These are phyloP conservation scores for Drosophila cyrtoloma DNA, from an alignment of 2,888 invertebrate genomes.

Conservation along the genomic window DNA sequence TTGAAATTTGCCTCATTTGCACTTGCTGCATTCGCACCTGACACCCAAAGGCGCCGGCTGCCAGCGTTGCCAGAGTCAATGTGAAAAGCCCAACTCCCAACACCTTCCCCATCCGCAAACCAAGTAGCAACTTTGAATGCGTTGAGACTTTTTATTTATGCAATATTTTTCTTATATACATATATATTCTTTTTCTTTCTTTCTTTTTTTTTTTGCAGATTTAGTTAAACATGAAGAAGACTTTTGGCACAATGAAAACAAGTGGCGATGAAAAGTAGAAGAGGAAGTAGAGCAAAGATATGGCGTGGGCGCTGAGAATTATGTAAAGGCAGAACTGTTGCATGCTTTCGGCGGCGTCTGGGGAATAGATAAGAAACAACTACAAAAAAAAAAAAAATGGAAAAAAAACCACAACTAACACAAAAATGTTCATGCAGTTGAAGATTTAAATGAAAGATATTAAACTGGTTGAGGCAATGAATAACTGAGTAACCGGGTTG, in stretches of 20 bases:
- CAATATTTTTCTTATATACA: conserved; percentile 1
- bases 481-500: conserved; percentile 23
- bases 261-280: conserved; percentile 21
- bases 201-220: conserved; percentile 3
- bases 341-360: conserved; percentile 38
- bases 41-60: conserved; percentile 29
- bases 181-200: conserved; percentile 3
- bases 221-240: conserved; percentile 32
- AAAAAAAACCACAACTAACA: background rate
- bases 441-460: conserved; percentile 45
- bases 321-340: conserved; percentile 56
- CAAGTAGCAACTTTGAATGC: conserved; percentile 5
- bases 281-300: background rate
- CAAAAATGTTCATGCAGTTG: conserved; percentile 11
- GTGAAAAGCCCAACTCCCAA: background rate
- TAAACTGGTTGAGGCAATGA: conserved; percentile 56
- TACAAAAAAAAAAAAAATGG: background rate
- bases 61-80: conserved; percentile 23
- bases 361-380: conserved; percentile 4
- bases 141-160: conserved; percentile 32
- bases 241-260: conserved; percentile 52
- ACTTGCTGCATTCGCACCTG: conserved; percentile 69
- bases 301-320: background rate
- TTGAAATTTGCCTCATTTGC: conserved; percentile 81
- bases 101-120: background rate